Evolutionary conservation across 2,888 invertebrate genomes (phyloP).

Genomic region (Papilio gigon): DNA sequence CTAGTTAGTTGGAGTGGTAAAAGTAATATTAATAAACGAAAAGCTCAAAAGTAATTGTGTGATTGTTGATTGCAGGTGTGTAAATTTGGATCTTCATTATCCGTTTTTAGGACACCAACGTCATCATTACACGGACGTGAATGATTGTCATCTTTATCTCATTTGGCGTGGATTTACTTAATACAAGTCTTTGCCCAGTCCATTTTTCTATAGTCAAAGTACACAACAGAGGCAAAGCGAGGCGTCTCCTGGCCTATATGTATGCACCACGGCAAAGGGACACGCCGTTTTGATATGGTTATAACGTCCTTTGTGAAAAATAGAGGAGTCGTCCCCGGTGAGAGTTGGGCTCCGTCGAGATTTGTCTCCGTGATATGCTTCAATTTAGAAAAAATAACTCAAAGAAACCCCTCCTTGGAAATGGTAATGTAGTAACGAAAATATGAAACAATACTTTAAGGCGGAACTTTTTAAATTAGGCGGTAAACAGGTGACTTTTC

Average conservation of each 20-base stretch:
- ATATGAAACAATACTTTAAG: constrained; percentile 22
- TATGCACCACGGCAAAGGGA: constrained; percentile 79
- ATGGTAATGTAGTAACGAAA: constrained; percentile 69
- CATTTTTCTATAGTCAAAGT: constrained; percentile 34
- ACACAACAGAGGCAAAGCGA: constrained; percentile 62
- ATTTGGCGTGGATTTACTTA: background rate
- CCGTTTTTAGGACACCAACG: too few relatives aligned
- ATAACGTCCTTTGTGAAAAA: constrained; percentile 78
- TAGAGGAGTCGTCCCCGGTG: constrained; percentile 67
- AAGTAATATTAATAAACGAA: too few relatives aligned
- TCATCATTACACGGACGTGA: background rate
- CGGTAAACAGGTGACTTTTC: background rate
- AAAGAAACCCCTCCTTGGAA: constrained; percentile 66
- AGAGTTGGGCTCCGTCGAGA: constrained; percentile 62
- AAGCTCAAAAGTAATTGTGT: too few relatives aligned
- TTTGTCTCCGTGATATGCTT: constrained; percentile 80
- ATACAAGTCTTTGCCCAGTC: background rate
- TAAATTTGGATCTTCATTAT: too few relatives aligned
- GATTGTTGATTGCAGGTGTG: too few relatives aligned
- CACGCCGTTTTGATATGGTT: constrained; percentile 81
- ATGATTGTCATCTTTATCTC: background rate
- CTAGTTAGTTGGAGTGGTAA: too few relatives aligned
- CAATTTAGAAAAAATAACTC: constrained; percentile 67
- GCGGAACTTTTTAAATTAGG: background rate
- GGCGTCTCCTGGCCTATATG: constrained; percentile 66